Percentiles rank a stretch among this genome's conserved stretches.
phyloP scores from a whole-genome alignment of 2,113 vertebrate species.

The Crypturellus undulatus region DNA sequence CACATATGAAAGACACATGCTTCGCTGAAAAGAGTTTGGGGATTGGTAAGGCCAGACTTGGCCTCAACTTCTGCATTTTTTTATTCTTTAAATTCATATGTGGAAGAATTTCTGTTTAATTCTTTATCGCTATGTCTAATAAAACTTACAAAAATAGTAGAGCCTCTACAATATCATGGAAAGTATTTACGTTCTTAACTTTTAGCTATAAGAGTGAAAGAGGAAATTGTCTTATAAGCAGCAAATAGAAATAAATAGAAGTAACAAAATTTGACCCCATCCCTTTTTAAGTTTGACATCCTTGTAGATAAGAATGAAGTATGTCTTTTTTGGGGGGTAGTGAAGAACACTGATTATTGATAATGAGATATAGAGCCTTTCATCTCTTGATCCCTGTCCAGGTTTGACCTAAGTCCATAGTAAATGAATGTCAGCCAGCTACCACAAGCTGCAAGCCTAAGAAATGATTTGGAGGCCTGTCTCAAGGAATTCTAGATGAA shows the following conservation, averaged over 20 bases:
- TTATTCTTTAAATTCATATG: background rate
- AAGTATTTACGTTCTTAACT: constrained; percentile 28
- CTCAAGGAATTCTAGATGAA: constrained; percentile 26
- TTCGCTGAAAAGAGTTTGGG: background rate
- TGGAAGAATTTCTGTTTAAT: background rate
- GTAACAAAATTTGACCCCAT: constrained; percentile 47
- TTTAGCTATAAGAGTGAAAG: background rate
- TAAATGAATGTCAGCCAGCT: constrained; percentile 62
- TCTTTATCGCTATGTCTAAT: background rate
- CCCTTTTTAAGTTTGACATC: constrained; percentile 58
- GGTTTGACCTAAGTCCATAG: constrained; percentile 57
- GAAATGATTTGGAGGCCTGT: constrained; percentile 19
- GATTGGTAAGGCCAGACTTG: background rate
- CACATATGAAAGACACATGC: background rate
- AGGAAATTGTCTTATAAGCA: constrained; percentile 50
- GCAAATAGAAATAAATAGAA: constrained; percentile 60
- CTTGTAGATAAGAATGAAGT: constrained; percentile 62
- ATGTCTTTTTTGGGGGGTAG: constrained; percentile 10
- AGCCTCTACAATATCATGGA: background rate
- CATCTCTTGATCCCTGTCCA: constrained; percentile 67
- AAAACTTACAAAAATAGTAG: background rate
- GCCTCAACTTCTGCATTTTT: background rate
- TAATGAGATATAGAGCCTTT: constrained; percentile 57
- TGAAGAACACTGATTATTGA: constrained; percentile 51
- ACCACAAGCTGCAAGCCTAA: constrained; percentile 12